Evolutionary conservation across 1,140 invertebrate species (phyloP).

Genomic region (Coboldia fuscipes): DNA sequence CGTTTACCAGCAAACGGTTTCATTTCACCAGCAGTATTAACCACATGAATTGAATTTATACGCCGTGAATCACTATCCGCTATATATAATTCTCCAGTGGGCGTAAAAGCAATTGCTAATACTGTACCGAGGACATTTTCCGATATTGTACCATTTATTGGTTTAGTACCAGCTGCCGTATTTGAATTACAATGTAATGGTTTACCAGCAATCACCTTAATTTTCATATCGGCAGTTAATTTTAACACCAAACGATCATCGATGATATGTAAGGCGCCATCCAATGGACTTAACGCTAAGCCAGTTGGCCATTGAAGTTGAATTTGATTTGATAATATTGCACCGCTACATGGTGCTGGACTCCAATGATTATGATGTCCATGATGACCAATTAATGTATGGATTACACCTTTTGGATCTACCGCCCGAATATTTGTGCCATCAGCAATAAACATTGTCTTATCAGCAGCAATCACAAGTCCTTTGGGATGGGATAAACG

Average conservation of each 20-base stretch:
- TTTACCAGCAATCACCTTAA: conserved; percentile 73
- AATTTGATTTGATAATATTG: conserved; percentile 55
- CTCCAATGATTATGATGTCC: conserved; percentile 81
- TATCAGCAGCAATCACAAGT: conserved; percentile 73
- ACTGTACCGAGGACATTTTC: conserved; percentile 50
- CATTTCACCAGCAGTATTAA: conserved; percentile 64
- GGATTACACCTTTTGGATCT: conserved; percentile 76
- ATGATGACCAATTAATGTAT: conserved; percentile 82
- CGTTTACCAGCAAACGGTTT: conserved; percentile 59
- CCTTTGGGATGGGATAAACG: conserved; percentile 93
- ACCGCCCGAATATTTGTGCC: conserved; percentile 84
- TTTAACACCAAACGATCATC: conserved; percentile 86
- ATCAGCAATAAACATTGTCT: conserved; percentile 85
- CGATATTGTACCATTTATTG: conserved; percentile 20
- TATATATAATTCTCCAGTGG: conserved; percentile 80
- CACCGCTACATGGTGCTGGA: conserved; percentile 63
- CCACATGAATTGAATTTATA: conserved; percentile 67
- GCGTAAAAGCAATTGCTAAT: conserved; percentile 69
- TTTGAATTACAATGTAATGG: conserved; percentile 60
- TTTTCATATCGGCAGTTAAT: conserved; percentile 75
- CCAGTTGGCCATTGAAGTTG: conserved; percentile 92
- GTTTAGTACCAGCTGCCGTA: conserved; percentile 18
- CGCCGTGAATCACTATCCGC: conserved; percentile 81
- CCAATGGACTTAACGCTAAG: conserved; percentile 75
- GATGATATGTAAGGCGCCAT: conserved; percentile 84